Conservation (phyloP, 2,113 vertebrate species). For the Poeciliopsis prolifica region DNA sequence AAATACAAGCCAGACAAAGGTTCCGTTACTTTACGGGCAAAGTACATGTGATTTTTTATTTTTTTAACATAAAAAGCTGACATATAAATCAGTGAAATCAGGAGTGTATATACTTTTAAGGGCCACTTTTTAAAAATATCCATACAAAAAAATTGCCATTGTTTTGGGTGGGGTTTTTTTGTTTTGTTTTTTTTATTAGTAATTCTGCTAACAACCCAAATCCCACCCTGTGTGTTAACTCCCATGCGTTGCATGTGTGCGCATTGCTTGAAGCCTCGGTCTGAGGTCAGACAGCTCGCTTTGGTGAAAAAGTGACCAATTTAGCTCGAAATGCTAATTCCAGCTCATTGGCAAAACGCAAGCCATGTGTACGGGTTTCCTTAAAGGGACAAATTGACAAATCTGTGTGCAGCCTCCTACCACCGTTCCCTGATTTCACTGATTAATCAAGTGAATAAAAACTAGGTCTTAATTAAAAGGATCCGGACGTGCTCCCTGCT, state of each 20-base stretch:
- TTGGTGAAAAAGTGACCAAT: conserved; percentile 80
- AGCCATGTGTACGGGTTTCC: conserved; percentile 61
- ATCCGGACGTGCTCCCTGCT: conserved; percentile 73
- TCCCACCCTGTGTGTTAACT: conserved; percentile 19
- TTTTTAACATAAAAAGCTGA: too few species aligned
- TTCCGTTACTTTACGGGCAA: too few species aligned
- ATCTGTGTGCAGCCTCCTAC: conserved; percentile 76
- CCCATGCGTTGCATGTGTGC: conserved; percentile 22
- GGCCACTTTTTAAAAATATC: not conserved
- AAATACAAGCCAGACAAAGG: too few species aligned
- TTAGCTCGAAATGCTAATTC: conserved; percentile 78
- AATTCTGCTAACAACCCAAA: conserved; percentile 23
- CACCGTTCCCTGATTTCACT: conserved; percentile 74
- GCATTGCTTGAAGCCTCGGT: conserved; percentile 57
- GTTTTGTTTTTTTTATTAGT: not conserved
- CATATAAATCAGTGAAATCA: too few species aligned
- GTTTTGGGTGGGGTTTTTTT: not conserved
- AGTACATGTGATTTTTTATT: too few species aligned
- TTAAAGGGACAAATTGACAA: conserved; percentile 79
- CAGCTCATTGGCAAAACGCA: conserved; percentile 68
- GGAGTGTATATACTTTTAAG: too few species aligned
- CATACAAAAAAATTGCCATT: not conserved
- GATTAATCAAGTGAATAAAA: conserved; percentile 81
- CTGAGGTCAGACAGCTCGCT: conserved; percentile 74
- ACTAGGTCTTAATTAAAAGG: conserved; percentile 79